Percentiles rank a stretch among this genome's conserved stretches.
phyloP scores from a whole-genome alignment of 2,113 vertebrate species.

The Nerophis lumbriciformis region DNA sequence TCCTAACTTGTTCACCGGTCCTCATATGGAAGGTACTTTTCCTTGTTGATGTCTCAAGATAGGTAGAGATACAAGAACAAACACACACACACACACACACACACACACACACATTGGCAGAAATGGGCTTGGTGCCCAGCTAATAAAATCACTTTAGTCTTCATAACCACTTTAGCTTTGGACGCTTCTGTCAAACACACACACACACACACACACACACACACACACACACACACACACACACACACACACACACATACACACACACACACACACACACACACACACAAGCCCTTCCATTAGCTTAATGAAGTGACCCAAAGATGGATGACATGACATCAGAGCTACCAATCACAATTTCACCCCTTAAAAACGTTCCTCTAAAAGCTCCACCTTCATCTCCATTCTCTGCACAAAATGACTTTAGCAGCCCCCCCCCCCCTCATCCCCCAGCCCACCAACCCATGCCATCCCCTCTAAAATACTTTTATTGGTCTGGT shows the following conservation, averaged over 20 bases:
- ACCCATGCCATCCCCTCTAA: constrained; percentile 19
- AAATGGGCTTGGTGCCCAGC: constrained; percentile 39
- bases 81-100: constrained; percentile 14
- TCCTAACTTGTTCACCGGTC: too few relatives aligned
- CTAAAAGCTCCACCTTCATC: constrained; percentile 49
- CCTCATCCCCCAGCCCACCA: background rate
- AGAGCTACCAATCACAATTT: constrained; percentile 65
- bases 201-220: constrained; percentile 35
- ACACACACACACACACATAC: constrained; percentile 31
- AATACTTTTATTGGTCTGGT: constrained; percentile 66
- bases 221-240: constrained; percentile 28
- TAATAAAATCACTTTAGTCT: constrained; percentile 68
- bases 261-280: constrained; percentile 30
- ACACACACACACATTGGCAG: constrained; percentile 27
- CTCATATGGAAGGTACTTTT: too few relatives aligned
- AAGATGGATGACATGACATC: constrained; percentile 73
- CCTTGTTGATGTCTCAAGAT: too few relatives aligned
- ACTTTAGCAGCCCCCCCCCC: constrained; percentile 57
- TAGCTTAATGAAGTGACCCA: constrained; percentile 71
- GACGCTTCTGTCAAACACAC: constrained; percentile 48
- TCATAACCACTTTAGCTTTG: constrained; percentile 67
- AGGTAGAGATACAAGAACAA: background rate
- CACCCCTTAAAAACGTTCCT: constrained; percentile 64
- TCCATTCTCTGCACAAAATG: constrained; percentile 48
- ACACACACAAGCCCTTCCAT: constrained; percentile 64